phyloP scores from a whole-genome alignment of 2,888 invertebrate genomes.

The Drosophila greeni region DNA sequence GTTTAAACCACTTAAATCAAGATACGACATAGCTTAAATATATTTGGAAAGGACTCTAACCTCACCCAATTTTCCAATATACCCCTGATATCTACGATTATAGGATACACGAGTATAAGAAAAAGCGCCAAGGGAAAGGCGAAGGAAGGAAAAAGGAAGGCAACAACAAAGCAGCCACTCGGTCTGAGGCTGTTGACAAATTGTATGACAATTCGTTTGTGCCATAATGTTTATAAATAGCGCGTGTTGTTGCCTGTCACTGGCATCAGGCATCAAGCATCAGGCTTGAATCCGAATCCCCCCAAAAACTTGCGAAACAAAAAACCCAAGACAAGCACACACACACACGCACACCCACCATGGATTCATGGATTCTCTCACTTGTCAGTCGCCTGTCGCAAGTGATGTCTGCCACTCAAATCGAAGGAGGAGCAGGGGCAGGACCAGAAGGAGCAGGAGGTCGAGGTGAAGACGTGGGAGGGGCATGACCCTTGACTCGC shows the following conservation, averaged over 20 bases:
- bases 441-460: background rate
- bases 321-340: constrained; percentile 35
- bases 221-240: constrained; percentile 75
- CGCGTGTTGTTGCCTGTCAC: constrained; percentile 61
- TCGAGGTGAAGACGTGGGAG: background rate
- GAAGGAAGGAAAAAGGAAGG: constrained; percentile 25
- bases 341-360: constrained; percentile 18
- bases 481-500: constrained; percentile 43
- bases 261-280: constrained; percentile 45
- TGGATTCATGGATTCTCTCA: constrained; percentile 43
- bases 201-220: constrained; percentile 74
- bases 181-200: constrained; percentile 66
- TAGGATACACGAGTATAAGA: constrained; percentile 18
- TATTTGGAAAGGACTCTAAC: background rate
- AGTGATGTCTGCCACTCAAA: constrained; percentile 66
- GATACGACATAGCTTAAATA: background rate
- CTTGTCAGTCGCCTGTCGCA: constrained; percentile 65
- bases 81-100: background rate
- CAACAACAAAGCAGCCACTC: constrained; percentile 47
- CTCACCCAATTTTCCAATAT: background rate
- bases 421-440: constrained; percentile 2
- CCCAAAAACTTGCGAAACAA: constrained; percentile 62
- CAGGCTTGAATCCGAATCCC: constrained; percentile 40
- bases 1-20: too few species aligned
- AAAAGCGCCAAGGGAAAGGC: constrained; percentile 11